Evolutionary conservation across 2,888 invertebrate genomes (phyloP), one percentile per base, ranked within the genome.

Genomic region (Hemistola chrysoprasaria): DNA sequence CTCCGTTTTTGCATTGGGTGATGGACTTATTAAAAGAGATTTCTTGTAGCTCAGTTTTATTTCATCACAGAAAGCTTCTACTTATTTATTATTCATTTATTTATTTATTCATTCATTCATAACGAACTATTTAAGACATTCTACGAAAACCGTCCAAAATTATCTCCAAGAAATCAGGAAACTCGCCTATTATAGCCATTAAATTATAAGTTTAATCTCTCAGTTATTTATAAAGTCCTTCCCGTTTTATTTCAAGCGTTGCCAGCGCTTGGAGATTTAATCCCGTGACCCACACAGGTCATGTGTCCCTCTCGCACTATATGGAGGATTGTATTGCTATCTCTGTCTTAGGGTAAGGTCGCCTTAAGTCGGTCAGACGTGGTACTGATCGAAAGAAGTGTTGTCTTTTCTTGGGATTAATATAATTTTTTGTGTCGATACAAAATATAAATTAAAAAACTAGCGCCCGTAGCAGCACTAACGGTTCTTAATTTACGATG

Each of bases 231-330:
- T 81, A 82, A 76, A 59, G 39, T 68, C 58, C 59, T 67, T 71
- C 64, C 56, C 55, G 57, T 53, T 69, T 59, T 71, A 73, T 44
- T 43, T 55, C 64, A 77, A 80, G 81, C 65, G 53, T 73, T 59
- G n/a, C 59, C 47, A 84, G 80, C 85, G 85, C 82, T 62, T 59
- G 68, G 47, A 78, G 75, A 72, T 72, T 78, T 80, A 74, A 76
- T 84, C 81, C 81, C 79, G 77, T 88, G 87, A 88, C 87, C 87
- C 75, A 88, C 74, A 84, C 87, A 73, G 47, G 59, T 69, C 29
- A 53, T 60, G 56, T 48, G 48, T 76, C 73, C 50, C 59, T 55
- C 27, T 78, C 59, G 11, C 44, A 8, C 61, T 16, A 8, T n/a
- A 21, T 10, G 27, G 9, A 20, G 22, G 37, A 23, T 20, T 45